Evolutionary conservation across 2,888 invertebrate species (phyloP).

Genomic region (Venustoraphidia nigricollis): DNA sequence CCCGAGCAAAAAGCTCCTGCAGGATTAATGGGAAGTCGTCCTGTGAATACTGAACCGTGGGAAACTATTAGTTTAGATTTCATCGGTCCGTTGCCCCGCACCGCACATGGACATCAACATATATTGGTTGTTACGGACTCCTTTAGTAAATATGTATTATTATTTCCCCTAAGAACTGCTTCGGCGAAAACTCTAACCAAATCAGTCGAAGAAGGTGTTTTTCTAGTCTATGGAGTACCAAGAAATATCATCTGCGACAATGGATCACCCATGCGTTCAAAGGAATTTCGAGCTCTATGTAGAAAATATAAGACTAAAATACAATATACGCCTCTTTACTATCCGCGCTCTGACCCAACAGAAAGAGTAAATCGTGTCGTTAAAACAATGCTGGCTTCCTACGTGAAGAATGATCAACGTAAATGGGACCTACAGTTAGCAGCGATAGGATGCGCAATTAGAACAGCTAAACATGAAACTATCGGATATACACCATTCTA

Average conservation of each 20-base stretch:
- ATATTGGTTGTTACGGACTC: no score
- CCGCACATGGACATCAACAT: no score
- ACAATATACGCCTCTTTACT: slow-evolving; percentile 15
- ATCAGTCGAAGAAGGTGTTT: slow-evolving; percentile 12
- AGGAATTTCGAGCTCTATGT: slow-evolving; percentile 8
- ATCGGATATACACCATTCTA: slow-evolving; percentile 15
- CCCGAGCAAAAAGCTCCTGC: no score
- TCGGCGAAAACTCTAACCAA: slow-evolving; percentile 8
- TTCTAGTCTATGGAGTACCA: slow-evolving; percentile 15
- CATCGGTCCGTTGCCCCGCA: no score
- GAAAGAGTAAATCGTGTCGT: slow-evolving; percentile 18
- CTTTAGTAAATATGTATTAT: slow-evolving; percentile 13
- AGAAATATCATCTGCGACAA: slow-evolving; percentile 15
- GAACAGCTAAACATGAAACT: slow-evolving; percentile 14
- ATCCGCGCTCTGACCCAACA: slow-evolving; percentile 18
- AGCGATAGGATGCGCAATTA: slow-evolving; percentile 15
- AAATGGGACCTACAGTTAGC: slow-evolving; percentile 15
- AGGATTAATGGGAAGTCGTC: no score
- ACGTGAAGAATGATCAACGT: slow-evolving; percentile 10
- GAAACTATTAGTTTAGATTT: no score
- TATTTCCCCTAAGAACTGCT: slow-evolving; percentile 13
- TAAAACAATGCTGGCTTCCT: slow-evolving; percentile 15
- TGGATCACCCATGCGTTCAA: slow-evolving; percentile 13
- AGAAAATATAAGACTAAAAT: no score
- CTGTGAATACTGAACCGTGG: no score